Conservation (phyloP, 2,113 vertebrate species). For the Psilopogon haemacephalus region DNA sequence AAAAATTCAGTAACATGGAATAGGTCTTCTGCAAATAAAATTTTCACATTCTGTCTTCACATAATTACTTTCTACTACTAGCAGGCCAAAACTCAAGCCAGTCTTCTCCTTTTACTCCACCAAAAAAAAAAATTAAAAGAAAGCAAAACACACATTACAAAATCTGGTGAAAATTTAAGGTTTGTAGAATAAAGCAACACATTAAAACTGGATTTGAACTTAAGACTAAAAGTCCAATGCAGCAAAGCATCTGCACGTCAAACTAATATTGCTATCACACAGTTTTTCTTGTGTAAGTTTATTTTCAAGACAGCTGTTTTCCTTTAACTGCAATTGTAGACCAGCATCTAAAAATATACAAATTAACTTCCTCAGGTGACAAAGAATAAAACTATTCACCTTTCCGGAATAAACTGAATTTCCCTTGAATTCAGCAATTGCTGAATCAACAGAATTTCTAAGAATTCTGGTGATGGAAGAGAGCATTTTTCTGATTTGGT, state of each 20-base stretch:
- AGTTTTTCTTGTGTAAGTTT: not conserved
- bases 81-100: not conserved
- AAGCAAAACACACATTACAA: not conserved
- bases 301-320: not conserved
- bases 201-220: not conserved
- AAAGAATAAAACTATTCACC: not conserved
- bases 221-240: not conserved
- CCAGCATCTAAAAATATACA: not conserved
- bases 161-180: not conserved
- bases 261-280: not conserved
- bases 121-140: not conserved
- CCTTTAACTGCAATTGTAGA: not conserved
- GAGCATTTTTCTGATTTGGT: not conserved
- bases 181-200: not conserved
- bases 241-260: not conserved
- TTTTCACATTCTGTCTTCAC: not conserved
- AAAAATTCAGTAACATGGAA: not conserved
- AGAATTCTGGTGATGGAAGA: not conserved
- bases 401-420: not conserved
- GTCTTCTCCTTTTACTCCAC: not conserved
- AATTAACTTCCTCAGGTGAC: not conserved
- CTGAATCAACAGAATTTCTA: not conserved
- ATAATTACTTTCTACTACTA: not conserved
- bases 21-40: not conserved
- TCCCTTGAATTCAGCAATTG: not conserved